Percentiles rank a stretch among this genome's conserved stretches.
These are phyloP conservation scores for Lepus europaeus DNA, from an alignment of 2,113 vertebrate genomes.

Conservation along the genomic window DNA sequence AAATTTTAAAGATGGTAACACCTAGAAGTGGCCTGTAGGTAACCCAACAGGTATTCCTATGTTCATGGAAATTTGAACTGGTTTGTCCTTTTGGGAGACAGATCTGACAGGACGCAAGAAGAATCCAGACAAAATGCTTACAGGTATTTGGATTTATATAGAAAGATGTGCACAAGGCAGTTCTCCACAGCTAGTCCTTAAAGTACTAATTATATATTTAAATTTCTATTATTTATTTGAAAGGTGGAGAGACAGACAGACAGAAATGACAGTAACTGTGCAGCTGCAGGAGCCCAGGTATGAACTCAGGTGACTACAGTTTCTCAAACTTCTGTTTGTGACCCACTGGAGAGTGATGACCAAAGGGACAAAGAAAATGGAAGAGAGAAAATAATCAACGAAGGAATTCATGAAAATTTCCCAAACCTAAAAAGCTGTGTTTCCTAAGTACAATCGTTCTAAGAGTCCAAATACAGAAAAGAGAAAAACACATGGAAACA, in stretches of 20 bases:
- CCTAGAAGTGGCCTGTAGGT: background rate
- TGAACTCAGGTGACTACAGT: background rate
- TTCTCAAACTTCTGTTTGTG: background rate
- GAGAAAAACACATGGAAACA: background rate
- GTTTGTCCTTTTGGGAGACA: background rate
- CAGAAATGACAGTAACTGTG: too few relatives aligned
- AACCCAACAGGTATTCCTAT: background rate
- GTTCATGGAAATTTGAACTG: background rate
- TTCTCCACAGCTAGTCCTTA: background rate
- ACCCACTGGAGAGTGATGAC: background rate
- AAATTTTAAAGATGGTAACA: background rate
- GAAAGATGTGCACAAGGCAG: background rate
- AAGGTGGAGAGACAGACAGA: too few relatives aligned
- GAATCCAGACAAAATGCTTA: background rate
- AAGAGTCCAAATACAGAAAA: background rate
- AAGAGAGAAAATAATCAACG: constrained; percentile 25
- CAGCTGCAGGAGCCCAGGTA: background rate
- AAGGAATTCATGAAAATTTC: constrained; percentile 23
- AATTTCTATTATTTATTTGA: background rate
- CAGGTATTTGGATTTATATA: background rate
- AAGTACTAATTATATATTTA: background rate
- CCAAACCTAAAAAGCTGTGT: background rate
- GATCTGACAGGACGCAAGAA: too few relatives aligned
- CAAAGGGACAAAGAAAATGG: background rate
- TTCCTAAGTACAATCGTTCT: background rate